Conservation (phyloP, 2,113 vertebrate genomes). For the Paralichthys olivaceus region DNA sequence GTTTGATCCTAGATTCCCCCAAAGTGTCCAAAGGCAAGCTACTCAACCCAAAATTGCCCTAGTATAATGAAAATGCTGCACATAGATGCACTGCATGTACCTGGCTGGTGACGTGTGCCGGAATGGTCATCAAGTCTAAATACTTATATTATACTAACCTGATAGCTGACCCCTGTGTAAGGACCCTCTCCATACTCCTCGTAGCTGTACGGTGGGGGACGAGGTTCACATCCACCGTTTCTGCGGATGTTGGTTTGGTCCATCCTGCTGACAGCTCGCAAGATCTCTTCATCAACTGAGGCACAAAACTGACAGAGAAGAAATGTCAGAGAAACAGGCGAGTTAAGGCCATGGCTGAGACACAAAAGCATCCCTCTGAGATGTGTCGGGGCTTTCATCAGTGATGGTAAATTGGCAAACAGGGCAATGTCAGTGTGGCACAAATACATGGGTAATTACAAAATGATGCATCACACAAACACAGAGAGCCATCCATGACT, state of each 20-base stretch:
- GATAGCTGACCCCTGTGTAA: slow-evolving; percentile 43
- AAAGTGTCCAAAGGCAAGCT: too few species aligned
- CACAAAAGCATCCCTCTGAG: slow-evolving; percentile 21
- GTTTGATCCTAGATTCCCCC: too few species aligned
- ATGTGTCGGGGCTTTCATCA: slow-evolving; percentile 31
- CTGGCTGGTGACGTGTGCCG: too few species aligned
- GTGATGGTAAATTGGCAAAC: slow-evolving; percentile 36
- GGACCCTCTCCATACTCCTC: slow-evolving; percentile 7
- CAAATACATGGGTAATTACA: slow-evolving; percentile 62
- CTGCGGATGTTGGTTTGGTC: slow-evolving; percentile 34
- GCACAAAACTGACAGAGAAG: slow-evolving; percentile 5
- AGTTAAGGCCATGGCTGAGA: slow-evolving; percentile 8
- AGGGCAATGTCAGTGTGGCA: slow-evolving; percentile 46
- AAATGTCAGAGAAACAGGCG: neutral
- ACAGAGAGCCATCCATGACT: slow-evolving; percentile 49
- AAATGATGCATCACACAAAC: slow-evolving; percentile 68
- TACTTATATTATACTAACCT: too few species aligned
- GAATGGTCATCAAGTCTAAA: too few species aligned
- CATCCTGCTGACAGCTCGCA: slow-evolving; percentile 34
- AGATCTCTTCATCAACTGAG: neutral
- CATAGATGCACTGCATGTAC: too few species aligned
- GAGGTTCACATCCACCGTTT: slow-evolving; percentile 2
- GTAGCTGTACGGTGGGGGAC: slow-evolving; percentile 63
- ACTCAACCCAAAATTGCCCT: too few species aligned
- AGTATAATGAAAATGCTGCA: too few species aligned